A percentile compares a stretch with the other conserved stretches of the same genome.
phyloP scores from a whole-genome alignment of 2,888 invertebrate species.

The Mesoligia furuncula region DNA sequence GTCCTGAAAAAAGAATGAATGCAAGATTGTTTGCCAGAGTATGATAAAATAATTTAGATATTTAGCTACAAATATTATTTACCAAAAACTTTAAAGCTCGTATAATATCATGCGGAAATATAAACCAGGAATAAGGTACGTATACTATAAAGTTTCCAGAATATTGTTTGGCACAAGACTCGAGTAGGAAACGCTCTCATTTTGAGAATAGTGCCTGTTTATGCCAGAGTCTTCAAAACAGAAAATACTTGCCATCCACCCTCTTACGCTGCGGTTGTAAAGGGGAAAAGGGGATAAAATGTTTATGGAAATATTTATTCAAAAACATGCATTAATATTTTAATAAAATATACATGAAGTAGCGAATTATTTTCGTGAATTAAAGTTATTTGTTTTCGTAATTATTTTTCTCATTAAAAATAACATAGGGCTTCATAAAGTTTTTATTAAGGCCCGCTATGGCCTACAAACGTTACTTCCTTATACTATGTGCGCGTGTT shows the following conservation, averaged over 20 bases:
- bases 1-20: not conserved
- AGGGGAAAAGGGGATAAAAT: slow-evolving; percentile 66
- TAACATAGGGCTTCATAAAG: slow-evolving; percentile 39
- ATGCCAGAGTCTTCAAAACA: slow-evolving; percentile 74
- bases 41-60: not conserved
- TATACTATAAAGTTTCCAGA: slow-evolving; percentile 72
- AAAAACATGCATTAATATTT: slow-evolving; percentile 66
- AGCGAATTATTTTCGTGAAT: slow-evolving; percentile 48
- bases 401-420: slow-evolving; percentile 47
- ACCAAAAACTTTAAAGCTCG: slow-evolving; percentile 56
- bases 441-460: slow-evolving; percentile 51
- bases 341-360: slow-evolving; percentile 59
- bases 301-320: slow-evolving; percentile 68
- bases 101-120: slow-evolving; percentile 68
- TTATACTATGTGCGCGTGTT: slow-evolving; percentile 18
- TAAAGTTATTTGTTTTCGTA: slow-evolving; percentile 48
- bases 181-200: slow-evolving; percentile 69
- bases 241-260: slow-evolving; percentile 76
- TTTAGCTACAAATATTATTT: slow-evolving; percentile 35
- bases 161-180: slow-evolving; percentile 77
- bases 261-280: slow-evolving; percentile 63
- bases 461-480: slow-evolving; percentile 29
- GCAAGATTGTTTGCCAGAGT: not conserved
- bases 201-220: slow-evolving; percentile 74
- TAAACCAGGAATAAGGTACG: slow-evolving; percentile 64